phyloP scores from a whole-genome alignment of 2,797 vertebrate species.

The Perodicticus potto region DNA sequence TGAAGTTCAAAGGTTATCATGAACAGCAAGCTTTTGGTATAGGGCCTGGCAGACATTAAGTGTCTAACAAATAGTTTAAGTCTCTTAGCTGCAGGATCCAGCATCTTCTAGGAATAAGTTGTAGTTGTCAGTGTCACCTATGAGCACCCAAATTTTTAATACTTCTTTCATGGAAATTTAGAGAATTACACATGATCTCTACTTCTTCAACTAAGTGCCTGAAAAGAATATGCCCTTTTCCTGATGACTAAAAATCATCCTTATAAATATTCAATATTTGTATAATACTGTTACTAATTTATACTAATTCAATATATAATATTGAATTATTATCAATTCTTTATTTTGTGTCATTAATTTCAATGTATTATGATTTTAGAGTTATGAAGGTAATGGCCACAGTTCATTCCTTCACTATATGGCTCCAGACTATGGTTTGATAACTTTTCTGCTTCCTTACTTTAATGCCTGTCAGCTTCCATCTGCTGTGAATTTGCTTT shows the following conservation, averaged over 20 bases:
- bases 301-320: not conserved
- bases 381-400: not conserved
- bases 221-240: not conserved
- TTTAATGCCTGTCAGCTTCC: not conserved
- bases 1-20: not conserved
- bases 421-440: not conserved
- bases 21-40: not conserved
- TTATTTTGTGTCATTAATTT: not conserved
- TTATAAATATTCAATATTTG: slow-evolving; percentile 16
- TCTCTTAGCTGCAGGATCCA: not conserved
- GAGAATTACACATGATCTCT: not conserved
- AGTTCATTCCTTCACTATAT: not conserved
- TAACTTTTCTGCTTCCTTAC: not conserved
- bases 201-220: not conserved
- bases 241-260: not conserved
- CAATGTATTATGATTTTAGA: not conserved
- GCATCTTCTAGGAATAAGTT: not conserved
- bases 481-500: not conserved
- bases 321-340: not conserved
- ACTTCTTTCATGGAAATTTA: not conserved
- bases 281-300: not conserved
- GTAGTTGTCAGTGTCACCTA: not conserved
- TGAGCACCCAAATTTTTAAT: not conserved
- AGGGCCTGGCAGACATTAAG: not conserved
- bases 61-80: not conserved